A percentile compares a stretch with the other conserved stretches of the same genome.
phyloP scores from a whole-genome alignment of 2,888 invertebrate species.

The Calliopum simillimum region DNA sequence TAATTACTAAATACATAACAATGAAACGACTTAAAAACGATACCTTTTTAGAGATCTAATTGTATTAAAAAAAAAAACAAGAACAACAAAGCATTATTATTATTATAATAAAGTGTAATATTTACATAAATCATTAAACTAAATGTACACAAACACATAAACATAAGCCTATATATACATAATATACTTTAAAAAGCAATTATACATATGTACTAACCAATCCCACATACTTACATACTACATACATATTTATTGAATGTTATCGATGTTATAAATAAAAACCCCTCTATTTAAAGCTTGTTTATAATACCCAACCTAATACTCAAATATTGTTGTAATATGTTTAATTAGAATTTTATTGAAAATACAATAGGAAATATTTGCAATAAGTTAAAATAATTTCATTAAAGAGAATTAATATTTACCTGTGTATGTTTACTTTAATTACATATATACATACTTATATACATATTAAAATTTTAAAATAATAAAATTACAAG shows the following conservation, averaged over 20 bases:
- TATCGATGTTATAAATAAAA: conserved; percentile 38
- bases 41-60: conserved; percentile 15
- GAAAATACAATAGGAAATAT: no score
- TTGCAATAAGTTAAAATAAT: no score
- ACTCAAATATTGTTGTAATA: no score
- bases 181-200: not conserved
- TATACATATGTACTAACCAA: no score
- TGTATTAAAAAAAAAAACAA: conserved; percentile 16
- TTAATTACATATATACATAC: no score
- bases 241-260: conserved; percentile 32
- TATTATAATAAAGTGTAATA: conserved; percentile 8
- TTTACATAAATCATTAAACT: conserved; percentile 2
- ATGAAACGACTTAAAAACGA: not conserved
- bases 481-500: not conserved
- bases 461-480: no score
- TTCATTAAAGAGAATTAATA: not conserved
- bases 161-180: conserved; percentile 7
- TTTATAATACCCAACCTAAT: not conserved
- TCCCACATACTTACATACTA: conserved; percentile 8
- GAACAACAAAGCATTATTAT: no score
- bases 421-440: not conserved
- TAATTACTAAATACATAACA: no score
- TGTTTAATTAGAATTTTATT: no score
- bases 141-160: conserved; percentile 8
- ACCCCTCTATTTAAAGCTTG: not conserved